Evolutionary conservation across 2,113 vertebrate species (phyloP).

Genomic region (Cercocebus atys): DNA sequence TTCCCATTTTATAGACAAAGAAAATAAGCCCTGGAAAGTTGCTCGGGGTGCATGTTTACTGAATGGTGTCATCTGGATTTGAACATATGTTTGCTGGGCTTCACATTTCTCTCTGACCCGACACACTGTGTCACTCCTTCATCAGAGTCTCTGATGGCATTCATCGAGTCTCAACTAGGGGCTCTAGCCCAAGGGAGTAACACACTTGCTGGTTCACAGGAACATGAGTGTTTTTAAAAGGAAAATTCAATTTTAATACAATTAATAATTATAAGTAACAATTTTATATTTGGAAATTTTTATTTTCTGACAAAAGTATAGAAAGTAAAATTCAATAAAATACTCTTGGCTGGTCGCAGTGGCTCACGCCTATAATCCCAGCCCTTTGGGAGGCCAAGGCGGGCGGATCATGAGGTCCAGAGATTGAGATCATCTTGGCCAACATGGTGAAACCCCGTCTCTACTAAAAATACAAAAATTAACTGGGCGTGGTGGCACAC

Average conservation of each 20-base stretch:
- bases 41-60: neutral
- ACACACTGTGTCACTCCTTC: neutral
- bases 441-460: too few relatives aligned
- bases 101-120: neutral
- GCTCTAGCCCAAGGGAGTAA: neutral
- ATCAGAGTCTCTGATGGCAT: neutral
- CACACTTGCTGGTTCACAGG: neutral
- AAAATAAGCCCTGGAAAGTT: neutral
- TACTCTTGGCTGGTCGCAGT: too few relatives aligned
- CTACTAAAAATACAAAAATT: too few relatives aligned
- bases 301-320: neutral
- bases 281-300: slow-evolving; percentile 1
- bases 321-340: slow-evolving; percentile 12
- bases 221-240: neutral
- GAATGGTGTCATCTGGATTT: neutral
- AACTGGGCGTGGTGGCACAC: too few relatives aligned
- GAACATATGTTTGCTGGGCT: neutral
- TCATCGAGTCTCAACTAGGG: neutral
- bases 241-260: neutral
- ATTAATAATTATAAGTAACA: neutral
- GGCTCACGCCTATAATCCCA: too few relatives aligned
- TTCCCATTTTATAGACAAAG: neutral
- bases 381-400: too few relatives aligned
- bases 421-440: too few relatives aligned
- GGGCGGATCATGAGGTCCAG: too few relatives aligned